Conservation (phyloP, 2,797 vertebrate genomes). For the Rhyacichthys aspro region DNA sequence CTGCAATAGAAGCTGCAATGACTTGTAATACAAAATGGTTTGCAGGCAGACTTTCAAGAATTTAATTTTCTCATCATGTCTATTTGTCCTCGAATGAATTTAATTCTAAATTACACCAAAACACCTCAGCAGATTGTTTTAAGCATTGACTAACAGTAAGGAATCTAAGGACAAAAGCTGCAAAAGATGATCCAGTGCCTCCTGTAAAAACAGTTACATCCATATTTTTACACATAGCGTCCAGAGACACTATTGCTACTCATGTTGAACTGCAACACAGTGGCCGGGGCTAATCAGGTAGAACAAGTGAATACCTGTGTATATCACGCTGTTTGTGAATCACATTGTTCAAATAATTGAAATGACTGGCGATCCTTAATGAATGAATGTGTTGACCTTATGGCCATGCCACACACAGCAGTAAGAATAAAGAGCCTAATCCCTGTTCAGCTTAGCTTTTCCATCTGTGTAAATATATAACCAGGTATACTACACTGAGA, state of each 20-base stretch:
- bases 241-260: too few relatives aligned
- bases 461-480: constrained; percentile 23
- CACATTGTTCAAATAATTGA: not conserved
- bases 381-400: constrained; percentile 9
- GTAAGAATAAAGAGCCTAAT: constrained; percentile 6
- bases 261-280: not conserved
- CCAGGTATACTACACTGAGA: constrained; percentile 18
- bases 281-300: constrained; percentile 3
- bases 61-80: constrained; percentile 8
- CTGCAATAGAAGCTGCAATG: constrained; percentile 51
- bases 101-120: not conserved
- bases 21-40: constrained; percentile 29
- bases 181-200: not conserved
- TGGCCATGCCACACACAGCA: not conserved
- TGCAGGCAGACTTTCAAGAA: constrained; percentile 15
- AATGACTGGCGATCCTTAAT: not conserved
- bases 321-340: not conserved
- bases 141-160: not conserved
- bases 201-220: not conserved
- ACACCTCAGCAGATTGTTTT: not conserved
- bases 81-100: constrained; percentile 1
- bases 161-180: not conserved
- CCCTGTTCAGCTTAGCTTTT: constrained; percentile 17
- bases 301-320: not conserved
- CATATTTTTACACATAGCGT: too few relatives aligned